Base-by-base conservation (phyloP, 2,113 vertebrate species). In the Ariopsis seemanni region DNA sequence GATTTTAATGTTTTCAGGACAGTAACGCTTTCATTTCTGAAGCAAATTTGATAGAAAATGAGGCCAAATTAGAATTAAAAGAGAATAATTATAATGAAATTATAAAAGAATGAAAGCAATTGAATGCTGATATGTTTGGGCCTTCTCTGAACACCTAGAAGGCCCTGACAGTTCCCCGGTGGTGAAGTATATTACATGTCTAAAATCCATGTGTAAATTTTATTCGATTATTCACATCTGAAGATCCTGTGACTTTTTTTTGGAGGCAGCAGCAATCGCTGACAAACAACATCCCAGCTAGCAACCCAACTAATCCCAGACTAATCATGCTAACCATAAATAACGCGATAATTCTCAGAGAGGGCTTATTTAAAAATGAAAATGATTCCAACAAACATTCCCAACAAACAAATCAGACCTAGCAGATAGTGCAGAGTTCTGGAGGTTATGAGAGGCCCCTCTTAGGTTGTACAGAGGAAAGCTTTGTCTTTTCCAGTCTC, bases 381-480 rank as follows among this genome's bases (percentile, higher is more conserved):
- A 69, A 8, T 22, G 1, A 25, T 48, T 1, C 17, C 2, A 65
- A 69, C 30, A 60, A 48, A n/a, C n/a, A 48, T 42, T 69, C 69
- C 20, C 42, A 42, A 42, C 42, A 1, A 9, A 63, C 20, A 52
- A 52, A 30, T 72, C 27, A 57, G 34, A 42, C 52, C 30, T 14
- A 57, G 77, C 20, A 58, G 18, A 67, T 86, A n/a, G 5, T 30
- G 22, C 42, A 17, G 18, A 12, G 20, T 71, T 15, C 4, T 12
- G 50, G 34, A 52, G 48, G 72, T 67, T 30, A 55, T 25, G n/a
- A 48, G 63, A 55, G 86, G 77, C 85, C 83, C 85, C 79, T 80
- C 55, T 50, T 69, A 67, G 85, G 86, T 57, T 80, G 84, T 84
- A 83, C 20, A 62, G 27, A 52, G 67, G 86, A 75, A 83, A 84